These are phyloP conservation scores for Elachura formosa DNA, from an alignment of 2,113 vertebrate species.

Conservation along the genomic window DNA sequence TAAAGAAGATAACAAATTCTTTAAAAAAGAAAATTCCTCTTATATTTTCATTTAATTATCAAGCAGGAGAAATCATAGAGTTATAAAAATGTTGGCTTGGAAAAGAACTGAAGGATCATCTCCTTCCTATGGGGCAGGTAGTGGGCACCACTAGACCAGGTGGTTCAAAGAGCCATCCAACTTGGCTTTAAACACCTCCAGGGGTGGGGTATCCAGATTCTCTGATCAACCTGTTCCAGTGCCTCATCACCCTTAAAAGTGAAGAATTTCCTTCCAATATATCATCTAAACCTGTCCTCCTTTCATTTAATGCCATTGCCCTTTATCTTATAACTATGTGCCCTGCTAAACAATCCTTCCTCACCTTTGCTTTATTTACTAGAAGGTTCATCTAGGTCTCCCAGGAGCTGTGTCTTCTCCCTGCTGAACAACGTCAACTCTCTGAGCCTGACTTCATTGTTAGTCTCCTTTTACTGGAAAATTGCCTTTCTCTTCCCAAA, in stretches of 20 bases:
- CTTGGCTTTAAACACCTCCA: neutral
- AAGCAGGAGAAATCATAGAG: neutral
- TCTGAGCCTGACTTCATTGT: neutral
- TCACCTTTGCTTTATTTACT: neutral
- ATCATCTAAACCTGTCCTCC: neutral
- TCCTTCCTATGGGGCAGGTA: neutral
- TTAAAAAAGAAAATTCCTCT: neutral
- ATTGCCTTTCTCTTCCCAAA: neutral
- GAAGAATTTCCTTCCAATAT: neutral
- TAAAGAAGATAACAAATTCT: neutral
- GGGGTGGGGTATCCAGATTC: neutral
- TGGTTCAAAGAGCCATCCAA: neutral
- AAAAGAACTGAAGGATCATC: neutral
- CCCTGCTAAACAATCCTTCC: neutral
- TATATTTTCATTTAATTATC: neutral
- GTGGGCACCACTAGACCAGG: neutral
- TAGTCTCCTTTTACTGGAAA: neutral
- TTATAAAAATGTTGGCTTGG: neutral
- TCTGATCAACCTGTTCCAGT: neutral
- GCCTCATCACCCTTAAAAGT: neutral
- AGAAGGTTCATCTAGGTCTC: neutral
- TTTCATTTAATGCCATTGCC: neutral
- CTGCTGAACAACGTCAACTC: neutral
- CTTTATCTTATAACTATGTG: neutral
- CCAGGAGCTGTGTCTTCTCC: neutral